These are phyloP conservation scores for Fregata magnificens DNA, from an alignment of 2,113 vertebrate genomes.

Conservation along the genomic window DNA sequence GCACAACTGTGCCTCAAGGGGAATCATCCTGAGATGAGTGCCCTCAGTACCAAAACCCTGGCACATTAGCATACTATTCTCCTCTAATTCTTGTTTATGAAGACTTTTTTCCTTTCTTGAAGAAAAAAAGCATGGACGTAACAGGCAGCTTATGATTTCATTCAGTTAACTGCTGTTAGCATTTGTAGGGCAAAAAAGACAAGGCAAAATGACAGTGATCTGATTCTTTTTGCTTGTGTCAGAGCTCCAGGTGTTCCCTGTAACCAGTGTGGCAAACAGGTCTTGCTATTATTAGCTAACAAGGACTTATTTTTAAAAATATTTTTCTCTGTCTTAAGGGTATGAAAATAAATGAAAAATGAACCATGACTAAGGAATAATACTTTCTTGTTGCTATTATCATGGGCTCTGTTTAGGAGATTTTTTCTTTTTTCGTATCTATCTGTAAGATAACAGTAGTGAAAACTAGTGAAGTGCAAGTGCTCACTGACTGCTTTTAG, in stretches of 20 bases:
- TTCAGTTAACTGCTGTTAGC: background rate
- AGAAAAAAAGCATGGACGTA: background rate
- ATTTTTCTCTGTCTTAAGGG: background rate
- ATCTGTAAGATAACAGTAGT: background rate
- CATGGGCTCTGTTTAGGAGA: background rate
- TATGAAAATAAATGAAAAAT: background rate
- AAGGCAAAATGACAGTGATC: background rate
- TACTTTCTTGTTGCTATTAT: background rate
- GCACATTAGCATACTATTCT: background rate
- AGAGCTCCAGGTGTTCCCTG: background rate
- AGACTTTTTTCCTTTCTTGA: background rate
- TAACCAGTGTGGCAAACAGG: background rate
- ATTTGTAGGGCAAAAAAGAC: background rate
- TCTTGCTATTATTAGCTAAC: background rate
- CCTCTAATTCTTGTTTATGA: background rate
- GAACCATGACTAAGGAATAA: background rate
- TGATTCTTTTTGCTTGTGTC: background rate
- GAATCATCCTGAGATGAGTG: background rate
- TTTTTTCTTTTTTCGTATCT: rapidly evolving
- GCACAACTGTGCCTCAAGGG: background rate
- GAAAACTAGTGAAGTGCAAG: background rate
- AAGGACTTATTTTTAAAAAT: background rate
- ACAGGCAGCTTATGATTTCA: background rate
- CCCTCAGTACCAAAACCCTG: background rate
- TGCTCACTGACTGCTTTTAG: background rate